Evolutionary conservation across 2,113 vertebrate species (phyloP).

Genomic region (Dissostichus mawsoni): DNA sequence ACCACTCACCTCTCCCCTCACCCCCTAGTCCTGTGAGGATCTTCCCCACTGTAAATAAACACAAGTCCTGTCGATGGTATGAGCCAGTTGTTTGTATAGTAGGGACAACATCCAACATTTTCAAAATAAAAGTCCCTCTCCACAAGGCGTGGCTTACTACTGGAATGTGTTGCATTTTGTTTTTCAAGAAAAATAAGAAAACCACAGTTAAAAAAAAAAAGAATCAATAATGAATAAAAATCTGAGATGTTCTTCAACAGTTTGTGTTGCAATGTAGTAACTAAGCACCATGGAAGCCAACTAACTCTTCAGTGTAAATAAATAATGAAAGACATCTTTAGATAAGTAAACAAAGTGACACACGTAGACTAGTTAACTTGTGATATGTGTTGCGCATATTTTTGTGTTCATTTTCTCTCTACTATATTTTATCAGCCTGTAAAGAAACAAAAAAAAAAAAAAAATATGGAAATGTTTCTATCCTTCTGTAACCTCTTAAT

Average conservation of each 20-base stretch:
- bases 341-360: constrained; percentile 82
- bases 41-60: constrained; percentile 82
- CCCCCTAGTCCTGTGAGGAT: constrained; percentile 50
- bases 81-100: constrained; percentile 78
- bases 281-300: constrained; percentile 85
- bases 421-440: constrained; percentile 82
- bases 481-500: constrained; percentile 81
- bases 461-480: constrained; percentile 80
- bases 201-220: constrained; percentile 56
- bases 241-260: constrained; percentile 78
- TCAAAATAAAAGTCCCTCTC: constrained; percentile 76
- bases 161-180: constrained; percentile 88
- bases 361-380: constrained; percentile 86
- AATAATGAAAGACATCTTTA: constrained; percentile 83
- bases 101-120: constrained; percentile 75
- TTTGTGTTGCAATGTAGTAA: constrained; percentile 86
- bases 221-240: constrained; percentile 61
- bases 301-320: constrained; percentile 87
- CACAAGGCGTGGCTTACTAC: constrained; percentile 82
- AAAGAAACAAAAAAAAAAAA: constrained; percentile 77
- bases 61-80: constrained; percentile 76
- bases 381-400: constrained; percentile 86
- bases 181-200: constrained; percentile 82
- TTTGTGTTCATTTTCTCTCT: constrained; percentile 85
- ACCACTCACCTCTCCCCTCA: constrained; percentile 44